Conservation (phyloP, 1,140 invertebrate genomes). For the Apis dorsata region DNA sequence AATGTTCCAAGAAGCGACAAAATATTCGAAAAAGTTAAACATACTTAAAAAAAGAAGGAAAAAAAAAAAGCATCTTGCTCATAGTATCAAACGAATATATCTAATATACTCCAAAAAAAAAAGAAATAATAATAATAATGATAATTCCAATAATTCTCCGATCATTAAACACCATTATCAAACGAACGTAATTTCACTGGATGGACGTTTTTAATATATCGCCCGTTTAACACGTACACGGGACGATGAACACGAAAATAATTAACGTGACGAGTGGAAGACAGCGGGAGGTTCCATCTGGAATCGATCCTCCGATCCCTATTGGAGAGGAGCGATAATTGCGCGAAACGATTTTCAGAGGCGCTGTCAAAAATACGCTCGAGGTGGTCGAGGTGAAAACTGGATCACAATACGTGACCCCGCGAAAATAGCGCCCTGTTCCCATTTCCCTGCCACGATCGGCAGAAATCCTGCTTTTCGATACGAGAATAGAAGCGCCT, state of each 20-base stretch:
- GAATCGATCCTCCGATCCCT: neutral
- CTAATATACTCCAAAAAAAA: too few relatives aligned
- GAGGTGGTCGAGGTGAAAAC: constrained; percentile 34
- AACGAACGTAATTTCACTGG: neutral
- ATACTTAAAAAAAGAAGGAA: too few relatives aligned
- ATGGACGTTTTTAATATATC: neutral
- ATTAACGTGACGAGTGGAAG: neutral
- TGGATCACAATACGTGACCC: constrained; percentile 53
- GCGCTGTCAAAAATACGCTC: constrained; percentile 41
- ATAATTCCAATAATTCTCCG: neutral
- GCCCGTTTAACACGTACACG: neutral
- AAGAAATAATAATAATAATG: neutral
- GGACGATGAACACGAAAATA: neutral
- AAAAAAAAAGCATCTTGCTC: too few relatives aligned
- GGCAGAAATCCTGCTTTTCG: constrained; percentile 52
- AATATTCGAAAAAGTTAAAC: too few relatives aligned
- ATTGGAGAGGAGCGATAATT: neutral
- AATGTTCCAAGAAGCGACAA: neutral
- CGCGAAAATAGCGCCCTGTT: constrained; percentile 61
- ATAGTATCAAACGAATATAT: too few relatives aligned
- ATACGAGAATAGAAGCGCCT: constrained; percentile 48
- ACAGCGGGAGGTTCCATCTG: neutral
- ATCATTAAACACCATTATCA: too few relatives aligned
- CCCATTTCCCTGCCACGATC: constrained; percentile 53
- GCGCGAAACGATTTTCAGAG: constrained; percentile 2